Evolutionary conservation across 2,888 invertebrate species (phyloP), one percentile per base, ranked within the genome.

Genomic region (Laspeyria flexula): DNA sequence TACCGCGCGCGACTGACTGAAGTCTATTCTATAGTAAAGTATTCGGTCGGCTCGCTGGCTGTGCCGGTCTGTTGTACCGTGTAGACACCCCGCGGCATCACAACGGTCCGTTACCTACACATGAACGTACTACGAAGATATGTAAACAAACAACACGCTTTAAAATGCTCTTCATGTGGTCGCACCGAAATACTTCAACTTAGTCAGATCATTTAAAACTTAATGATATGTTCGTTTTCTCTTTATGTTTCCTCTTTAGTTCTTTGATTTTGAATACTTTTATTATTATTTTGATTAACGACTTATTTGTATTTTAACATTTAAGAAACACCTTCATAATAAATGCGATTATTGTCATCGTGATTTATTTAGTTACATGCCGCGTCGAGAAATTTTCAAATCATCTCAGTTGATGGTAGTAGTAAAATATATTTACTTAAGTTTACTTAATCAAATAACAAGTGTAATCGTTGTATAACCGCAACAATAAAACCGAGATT

Each of bases 1-100:
- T n/a, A n/a, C 83, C 82, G 86, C 90, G 86, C 86, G 85, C 90
- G 86, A 90, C 90, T 88, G 87, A 81, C 82, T 78, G 76, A 53
- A 55, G 59, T 66, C 49, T 57, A 64, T 63, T 55, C 53, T 52
- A 49, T 51, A 58, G 47, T 29, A 21, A n/a, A 40, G 34, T 47
- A 42, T 38, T 48, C 45, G 27, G 16, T 23, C 34, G 13, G 39
- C 44, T 35, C 43, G 43, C 37, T 40, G 58, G 59, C 54, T 61
- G 60, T 25, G n/a, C n/a, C 25, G 4, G 25, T 7, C 25, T 25
- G 43, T n/a, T n/a, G n/a, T n/a, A n/a, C n/a, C n/a, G 56, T 59
- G 55, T 55, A 58, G 64, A 73, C 73, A 59, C 77, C 80, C 77
- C 80, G 81, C 79, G 75, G 73, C 74, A 65, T 77, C 77, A 75